phyloP scores from a whole-genome alignment of 2,797 vertebrate species.

The Gallinago solitaria region DNA sequence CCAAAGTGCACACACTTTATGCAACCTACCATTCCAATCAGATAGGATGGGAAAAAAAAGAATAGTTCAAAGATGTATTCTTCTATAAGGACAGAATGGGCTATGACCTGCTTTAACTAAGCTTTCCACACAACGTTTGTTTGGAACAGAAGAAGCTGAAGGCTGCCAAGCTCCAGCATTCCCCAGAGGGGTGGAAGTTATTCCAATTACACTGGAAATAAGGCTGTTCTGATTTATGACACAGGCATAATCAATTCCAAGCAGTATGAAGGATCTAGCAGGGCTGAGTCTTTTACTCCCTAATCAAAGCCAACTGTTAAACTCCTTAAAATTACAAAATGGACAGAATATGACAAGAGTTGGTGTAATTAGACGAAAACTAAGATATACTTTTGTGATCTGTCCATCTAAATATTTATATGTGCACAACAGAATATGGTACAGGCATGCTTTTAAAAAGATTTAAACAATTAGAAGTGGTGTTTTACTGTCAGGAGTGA shows the following conservation, averaged over 20 bases:
- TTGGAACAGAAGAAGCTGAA: constrained; percentile 1
- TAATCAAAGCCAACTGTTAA: neutral
- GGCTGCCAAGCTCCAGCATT: neutral
- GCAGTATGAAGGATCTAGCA: neutral
- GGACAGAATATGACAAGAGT: neutral
- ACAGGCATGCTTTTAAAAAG: neutral
- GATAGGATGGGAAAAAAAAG: neutral
- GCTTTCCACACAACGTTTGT: neutral
- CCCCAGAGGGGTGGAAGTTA: neutral
- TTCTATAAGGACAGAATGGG: neutral
- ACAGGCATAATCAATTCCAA: neutral
- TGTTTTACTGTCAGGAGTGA: neutral
- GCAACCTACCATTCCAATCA: neutral
- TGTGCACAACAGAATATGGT: neutral
- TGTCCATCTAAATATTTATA: neutral
- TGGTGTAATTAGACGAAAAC: neutral
- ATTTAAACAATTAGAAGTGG: neutral
- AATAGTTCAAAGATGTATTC: neutral
- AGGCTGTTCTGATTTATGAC: constrained; percentile 3
- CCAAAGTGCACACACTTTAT: neutral
- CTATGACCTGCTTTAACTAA: neutral
- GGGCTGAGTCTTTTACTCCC: neutral
- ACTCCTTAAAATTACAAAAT: neutral
- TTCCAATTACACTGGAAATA: neutral
- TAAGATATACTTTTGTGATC: neutral